Evolutionary conservation across 2,797 vertebrate species (phyloP).

Genomic region (Falco biarmicus): DNA sequence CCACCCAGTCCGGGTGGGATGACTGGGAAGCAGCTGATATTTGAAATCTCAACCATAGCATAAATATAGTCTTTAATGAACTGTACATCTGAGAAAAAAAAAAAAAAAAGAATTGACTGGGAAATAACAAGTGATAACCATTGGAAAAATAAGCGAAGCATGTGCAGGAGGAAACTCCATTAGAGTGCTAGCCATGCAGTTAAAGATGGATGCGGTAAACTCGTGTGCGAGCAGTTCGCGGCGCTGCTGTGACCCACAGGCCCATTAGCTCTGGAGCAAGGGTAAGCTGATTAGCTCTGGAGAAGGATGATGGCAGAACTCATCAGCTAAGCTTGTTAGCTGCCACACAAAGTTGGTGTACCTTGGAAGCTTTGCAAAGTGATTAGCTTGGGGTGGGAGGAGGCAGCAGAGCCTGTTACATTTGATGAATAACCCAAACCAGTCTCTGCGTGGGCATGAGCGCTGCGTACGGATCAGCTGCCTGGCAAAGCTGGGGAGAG

Average conservation of each 20-base stretch:
- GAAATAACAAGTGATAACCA: conserved; percentile 44
- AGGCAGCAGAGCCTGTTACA: conserved; percentile 44
- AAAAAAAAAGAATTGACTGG: conserved; percentile 36
- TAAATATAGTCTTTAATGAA: conserved; percentile 59
- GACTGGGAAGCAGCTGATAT: conserved; percentile 50
- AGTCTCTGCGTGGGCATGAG: neutral
- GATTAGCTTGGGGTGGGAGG: conserved; percentile 59
- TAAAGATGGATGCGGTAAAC: conserved; percentile 50
- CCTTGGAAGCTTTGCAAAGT: conserved; percentile 57
- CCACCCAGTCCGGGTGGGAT: conserved; percentile 25
- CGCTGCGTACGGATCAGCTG: neutral
- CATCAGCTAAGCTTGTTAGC: conserved; percentile 70
- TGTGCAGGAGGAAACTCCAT: conserved; percentile 47
- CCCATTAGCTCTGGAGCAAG: conserved; percentile 62
- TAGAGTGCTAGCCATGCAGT: conserved; percentile 33
- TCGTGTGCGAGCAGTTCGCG: neutral
- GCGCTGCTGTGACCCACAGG: conserved; percentile 50
- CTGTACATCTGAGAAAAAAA: neutral
- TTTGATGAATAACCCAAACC: conserved; percentile 43
- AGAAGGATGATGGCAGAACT: conserved; percentile 62
- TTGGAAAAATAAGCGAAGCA: neutral
- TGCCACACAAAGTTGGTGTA: conserved; percentile 51
- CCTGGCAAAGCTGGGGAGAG: neutral
- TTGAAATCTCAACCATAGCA: conserved; percentile 30
- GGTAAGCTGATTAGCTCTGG: conserved; percentile 65